Percentiles rank a stretch among this genome's conserved stretches.
Conservation (phyloP, 2,113 vertebrate genomes). For the Asarcornis scutulata region DNA sequence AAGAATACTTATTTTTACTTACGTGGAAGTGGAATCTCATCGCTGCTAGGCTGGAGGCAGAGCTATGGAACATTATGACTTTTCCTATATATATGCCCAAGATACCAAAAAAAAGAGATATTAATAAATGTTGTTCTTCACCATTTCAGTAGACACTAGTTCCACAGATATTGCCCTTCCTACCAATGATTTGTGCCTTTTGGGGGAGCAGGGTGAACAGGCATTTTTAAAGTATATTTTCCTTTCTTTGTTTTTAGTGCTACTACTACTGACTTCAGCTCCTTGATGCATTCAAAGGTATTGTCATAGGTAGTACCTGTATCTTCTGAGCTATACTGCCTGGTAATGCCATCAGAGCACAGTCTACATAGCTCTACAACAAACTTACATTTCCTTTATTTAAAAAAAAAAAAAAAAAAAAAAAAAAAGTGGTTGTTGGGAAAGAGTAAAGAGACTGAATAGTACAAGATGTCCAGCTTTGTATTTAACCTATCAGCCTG, state of each 20-base stretch:
- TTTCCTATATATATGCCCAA: background rate
- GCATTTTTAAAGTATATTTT: slow-evolving; percentile 17
- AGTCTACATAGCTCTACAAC: background rate
- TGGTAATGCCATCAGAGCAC: background rate
- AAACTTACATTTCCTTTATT: background rate
- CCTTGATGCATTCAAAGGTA: slow-evolving; percentile 85
- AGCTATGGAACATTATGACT: background rate
- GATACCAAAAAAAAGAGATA: background rate
- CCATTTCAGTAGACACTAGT: background rate
- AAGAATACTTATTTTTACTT: background rate
- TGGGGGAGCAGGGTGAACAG: background rate
- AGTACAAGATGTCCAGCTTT: background rate
- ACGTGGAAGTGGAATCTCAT: background rate
- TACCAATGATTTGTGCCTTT: background rate
- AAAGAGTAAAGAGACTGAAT: background rate
- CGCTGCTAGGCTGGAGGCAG: background rate
- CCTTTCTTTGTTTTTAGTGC: slow-evolving; percentile 72
- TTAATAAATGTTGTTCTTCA: background rate
- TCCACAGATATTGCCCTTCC: background rate
- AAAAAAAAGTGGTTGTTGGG: background rate
- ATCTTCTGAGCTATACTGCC: background rate
- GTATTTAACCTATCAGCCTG: background rate
- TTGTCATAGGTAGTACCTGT: background rate
- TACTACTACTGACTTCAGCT: slow-evolving; percentile 76
- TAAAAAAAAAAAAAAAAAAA: background rate